Conservation (phyloP, 2,113 vertebrate genomes). For the Helogale parvula region DNA sequence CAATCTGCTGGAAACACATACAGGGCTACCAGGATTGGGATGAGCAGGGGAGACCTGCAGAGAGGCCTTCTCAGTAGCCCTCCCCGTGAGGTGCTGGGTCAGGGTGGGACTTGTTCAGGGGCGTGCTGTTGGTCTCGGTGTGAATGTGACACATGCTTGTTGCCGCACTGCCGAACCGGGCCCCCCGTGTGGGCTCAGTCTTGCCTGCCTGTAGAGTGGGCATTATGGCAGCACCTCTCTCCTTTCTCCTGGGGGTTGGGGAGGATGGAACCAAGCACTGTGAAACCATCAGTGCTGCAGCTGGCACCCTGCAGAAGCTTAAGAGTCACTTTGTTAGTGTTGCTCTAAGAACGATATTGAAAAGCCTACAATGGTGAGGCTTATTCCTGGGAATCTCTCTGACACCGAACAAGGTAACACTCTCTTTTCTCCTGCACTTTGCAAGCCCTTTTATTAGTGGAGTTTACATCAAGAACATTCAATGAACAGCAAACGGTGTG, state of each 20-base stretch:
- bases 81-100: fast-evolving
- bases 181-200: neutral
- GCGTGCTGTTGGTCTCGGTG: too few species aligned
- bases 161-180: neutral
- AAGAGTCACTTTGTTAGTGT: neutral
- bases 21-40: neutral
- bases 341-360: neutral
- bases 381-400: neutral
- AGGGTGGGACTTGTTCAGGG: neutral
- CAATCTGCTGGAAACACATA: neutral
- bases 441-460: neutral
- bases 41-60: neutral
- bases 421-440: neutral
- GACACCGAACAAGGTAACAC: neutral
- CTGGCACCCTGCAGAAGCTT: neutral
- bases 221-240: neutral
- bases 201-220: neutral
- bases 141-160: neutral
- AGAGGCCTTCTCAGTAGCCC: neutral
- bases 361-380: neutral
- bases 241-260: neutral
- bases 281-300: neutral
- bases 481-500: neutral
- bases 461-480: neutral
- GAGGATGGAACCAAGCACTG: neutral